Evolutionary conservation across 2,888 invertebrate genomes (phyloP).

Genomic region (Hydrotaea diabolus): DNA sequence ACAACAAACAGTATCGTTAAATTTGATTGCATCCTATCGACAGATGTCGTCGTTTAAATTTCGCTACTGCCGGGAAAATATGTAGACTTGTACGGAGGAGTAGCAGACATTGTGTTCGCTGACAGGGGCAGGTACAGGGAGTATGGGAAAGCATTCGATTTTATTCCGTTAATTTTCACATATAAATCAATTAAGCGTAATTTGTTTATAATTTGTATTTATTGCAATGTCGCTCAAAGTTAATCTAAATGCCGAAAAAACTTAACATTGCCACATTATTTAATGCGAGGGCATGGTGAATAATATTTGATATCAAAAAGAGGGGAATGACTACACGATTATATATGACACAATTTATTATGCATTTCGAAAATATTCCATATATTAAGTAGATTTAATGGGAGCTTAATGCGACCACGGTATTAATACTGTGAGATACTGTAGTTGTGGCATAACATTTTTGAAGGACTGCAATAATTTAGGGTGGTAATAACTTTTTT

Average conservation of each 20-base stretch:
- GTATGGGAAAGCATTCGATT: background rate
- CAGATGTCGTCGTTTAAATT: background rate
- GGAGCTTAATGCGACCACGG: no score
- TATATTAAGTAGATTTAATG: no score
- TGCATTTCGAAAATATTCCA: no score
- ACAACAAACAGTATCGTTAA: constrained; percentile 21
- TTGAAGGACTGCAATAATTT: no score
- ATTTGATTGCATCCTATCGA: background rate
- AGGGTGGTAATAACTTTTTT: no score
- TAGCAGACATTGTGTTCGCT: background rate
- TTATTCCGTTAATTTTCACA: background rate
- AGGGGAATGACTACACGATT: no score
- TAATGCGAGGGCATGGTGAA: background rate
- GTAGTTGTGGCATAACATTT: no score
- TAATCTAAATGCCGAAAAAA: background rate
- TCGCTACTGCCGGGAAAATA: background rate
- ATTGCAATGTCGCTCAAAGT: background rate
- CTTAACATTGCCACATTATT: background rate
- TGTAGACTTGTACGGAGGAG: background rate
- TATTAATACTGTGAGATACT: no score
- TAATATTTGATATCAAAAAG: background rate
- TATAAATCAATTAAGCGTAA: constrained; percentile 25
- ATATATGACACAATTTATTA: no score
- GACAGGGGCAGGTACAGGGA: background rate
- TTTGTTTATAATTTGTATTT: constrained; percentile 8